Evolutionary conservation across 2,113 vertebrate species (phyloP).

Genomic region (Catharus fuscescens): DNA sequence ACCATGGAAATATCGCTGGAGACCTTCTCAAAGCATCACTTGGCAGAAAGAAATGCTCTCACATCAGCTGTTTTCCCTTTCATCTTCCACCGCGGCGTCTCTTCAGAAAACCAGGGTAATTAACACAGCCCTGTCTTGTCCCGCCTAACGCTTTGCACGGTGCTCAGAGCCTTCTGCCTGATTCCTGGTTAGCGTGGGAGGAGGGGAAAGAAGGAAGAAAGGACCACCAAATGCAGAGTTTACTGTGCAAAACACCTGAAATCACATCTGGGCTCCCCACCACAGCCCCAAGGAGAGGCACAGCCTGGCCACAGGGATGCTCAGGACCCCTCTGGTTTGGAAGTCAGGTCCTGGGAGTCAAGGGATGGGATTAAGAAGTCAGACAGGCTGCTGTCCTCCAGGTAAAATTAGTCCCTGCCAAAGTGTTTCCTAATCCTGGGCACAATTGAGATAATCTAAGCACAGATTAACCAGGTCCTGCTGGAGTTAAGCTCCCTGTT

Average conservation of each 20-base stretch:
- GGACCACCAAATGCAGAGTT: neutral
- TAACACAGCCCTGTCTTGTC: neutral
- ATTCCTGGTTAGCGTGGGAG: neutral
- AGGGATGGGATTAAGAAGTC: neutral
- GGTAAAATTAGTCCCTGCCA: neutral
- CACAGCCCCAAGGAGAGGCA: neutral
- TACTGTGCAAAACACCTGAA: neutral
- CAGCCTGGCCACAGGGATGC: neutral
- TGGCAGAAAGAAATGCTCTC: neutral
- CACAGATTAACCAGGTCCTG: conserved; percentile 44
- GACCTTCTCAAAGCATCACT: neutral
- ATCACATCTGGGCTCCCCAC: fast-evolving
- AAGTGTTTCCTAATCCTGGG: conserved; percentile 11
- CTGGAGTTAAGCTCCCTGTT: neutral
- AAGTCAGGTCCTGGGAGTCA: neutral
- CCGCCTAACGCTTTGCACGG: neutral
- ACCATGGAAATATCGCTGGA: neutral
- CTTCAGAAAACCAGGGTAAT: conserved; percentile 3
- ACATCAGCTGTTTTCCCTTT: neutral
- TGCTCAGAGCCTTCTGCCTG: neutral
- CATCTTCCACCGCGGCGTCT: neutral
- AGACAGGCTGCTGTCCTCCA: neutral
- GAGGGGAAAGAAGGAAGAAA: neutral
- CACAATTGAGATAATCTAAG: neutral
- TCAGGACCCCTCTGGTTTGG: neutral